Base-by-base conservation (phyloP, 2,113 vertebrate species). In the Aramus guarauna region DNA sequence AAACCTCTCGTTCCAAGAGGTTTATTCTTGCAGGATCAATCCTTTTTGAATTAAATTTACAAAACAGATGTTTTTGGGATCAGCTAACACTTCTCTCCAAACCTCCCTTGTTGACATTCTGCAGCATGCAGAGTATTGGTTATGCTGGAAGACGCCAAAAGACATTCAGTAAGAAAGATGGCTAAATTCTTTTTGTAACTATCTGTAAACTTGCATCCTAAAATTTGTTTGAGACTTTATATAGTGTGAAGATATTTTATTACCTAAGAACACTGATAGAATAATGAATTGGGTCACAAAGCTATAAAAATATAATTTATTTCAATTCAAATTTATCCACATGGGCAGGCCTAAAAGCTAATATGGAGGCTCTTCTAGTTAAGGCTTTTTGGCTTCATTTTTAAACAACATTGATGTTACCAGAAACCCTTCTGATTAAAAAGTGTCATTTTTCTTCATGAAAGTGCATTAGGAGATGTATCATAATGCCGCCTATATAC, bases 401-500 rank as follows among this genome's bases (percentile, higher is more conserved):
- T 81, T 37, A 74, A 95, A 93, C 92, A 50, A 66, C 59, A 85
- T 6, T 59, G 41, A 68, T 48, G 68, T 50, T 87, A 85, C 48
- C 73, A 68, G 85, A 94, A 90, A 90, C 30, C 55, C 67, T 88
- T 97, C 80, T 53, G 22, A 95, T 81, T 48, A 96, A 96, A 92
- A 81, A 47, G 6, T 64, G 75, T 66, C 41, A 59, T 81, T 90
- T 95, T 96, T 96, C 91, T 96, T 94, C 60, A 71, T 37, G 75
- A 83, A 41, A 97, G 67, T 60, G 67, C 78, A 75, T 94, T 82
- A 90, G 69, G 86, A 94, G 56, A 90, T 97, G 83, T 92, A 88
- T 85, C 91, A 95, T 95, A 90, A 90, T 56, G 79, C 92, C 90
- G 97, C 90, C 95, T 96, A 80, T 97, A 94, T 91, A 67, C 96